Evolutionary conservation across 2,797 vertebrate species (phyloP).

Genomic region (Masticophis lateralis): DNA sequence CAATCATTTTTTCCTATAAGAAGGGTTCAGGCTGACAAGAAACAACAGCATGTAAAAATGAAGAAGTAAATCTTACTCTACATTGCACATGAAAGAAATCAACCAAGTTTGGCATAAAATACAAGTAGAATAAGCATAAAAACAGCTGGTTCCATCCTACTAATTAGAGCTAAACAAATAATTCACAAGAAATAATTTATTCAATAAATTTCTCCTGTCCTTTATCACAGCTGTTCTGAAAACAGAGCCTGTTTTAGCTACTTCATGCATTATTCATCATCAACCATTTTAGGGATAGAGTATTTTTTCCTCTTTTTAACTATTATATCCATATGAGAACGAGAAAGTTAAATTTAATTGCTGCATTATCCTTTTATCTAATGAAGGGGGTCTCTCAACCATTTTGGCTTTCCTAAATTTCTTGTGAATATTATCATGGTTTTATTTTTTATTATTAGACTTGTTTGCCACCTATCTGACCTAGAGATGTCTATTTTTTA

Average conservation of each 20-base stretch:
- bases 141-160: constrained; percentile 37
- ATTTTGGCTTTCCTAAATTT: neutral
- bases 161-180: constrained; percentile 41
- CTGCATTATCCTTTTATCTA: neutral
- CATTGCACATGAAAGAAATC: constrained; percentile 13
- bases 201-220: constrained; percentile 34
- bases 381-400: neutral
- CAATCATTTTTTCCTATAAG: neutral
- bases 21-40: neutral
- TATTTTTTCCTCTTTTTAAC: constrained; percentile 21
- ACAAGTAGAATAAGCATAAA: constrained; percentile 32
- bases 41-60: constrained; percentile 1
- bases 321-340: neutral
- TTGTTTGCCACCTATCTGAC: neutral
- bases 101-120: constrained; percentile 27
- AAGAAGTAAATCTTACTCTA: constrained; percentile 6
- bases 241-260: constrained; percentile 23
- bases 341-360: neutral
- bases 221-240: constrained; percentile 33
- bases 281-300: neutral
- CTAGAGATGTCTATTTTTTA: neutral
- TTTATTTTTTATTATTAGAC: neutral
- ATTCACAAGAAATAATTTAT: constrained; percentile 37
- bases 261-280: constrained; percentile 31
- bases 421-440: neutral